Conservation (phyloP, 2,113 vertebrate genomes). For the Lamprotornis superbus region DNA sequence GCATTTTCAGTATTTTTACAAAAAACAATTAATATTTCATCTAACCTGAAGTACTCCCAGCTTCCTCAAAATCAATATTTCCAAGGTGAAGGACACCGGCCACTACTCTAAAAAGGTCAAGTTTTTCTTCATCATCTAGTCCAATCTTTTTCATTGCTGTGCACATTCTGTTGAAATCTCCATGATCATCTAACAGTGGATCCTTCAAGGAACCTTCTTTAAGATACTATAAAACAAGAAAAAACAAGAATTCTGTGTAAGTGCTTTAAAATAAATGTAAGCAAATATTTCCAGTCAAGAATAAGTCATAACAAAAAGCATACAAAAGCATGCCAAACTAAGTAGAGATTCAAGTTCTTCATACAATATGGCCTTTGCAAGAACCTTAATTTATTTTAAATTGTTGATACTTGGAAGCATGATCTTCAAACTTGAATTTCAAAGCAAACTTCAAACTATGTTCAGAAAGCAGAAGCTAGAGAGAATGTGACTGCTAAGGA, state of each 20-base stretch:
- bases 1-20: not conserved
- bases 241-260: not conserved
- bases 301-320: not conserved
- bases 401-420: not conserved
- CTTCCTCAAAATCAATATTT: conserved; percentile 98
- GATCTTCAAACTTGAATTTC: not conserved
- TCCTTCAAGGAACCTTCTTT: conserved; percentile 93
- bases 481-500: not conserved
- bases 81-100: conserved; percentile 96
- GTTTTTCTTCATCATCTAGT: conserved; percentile 90
- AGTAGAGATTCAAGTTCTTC: not conserved
- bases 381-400: not conserved
- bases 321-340: conserved; percentile 10
- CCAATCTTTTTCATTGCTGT: conserved; percentile 98
- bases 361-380: not conserved
- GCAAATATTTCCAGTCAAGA: not conserved
- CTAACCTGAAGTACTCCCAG: conserved; percentile 93
- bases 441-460: not conserved
- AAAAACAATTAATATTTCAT: not conserved
- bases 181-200: conserved; percentile 92
- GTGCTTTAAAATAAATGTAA: not conserved
- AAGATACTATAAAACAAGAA: conserved; percentile 77
- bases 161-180: conserved; percentile 93
- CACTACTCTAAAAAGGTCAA: conserved; percentile 94
- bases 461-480: not conserved